A percentile compares a stretch with the other conserved stretches of the same genome.
phyloP scores from a whole-genome alignment of 2,113 vertebrate genomes.

The Peucedramus taeniatus region DNA sequence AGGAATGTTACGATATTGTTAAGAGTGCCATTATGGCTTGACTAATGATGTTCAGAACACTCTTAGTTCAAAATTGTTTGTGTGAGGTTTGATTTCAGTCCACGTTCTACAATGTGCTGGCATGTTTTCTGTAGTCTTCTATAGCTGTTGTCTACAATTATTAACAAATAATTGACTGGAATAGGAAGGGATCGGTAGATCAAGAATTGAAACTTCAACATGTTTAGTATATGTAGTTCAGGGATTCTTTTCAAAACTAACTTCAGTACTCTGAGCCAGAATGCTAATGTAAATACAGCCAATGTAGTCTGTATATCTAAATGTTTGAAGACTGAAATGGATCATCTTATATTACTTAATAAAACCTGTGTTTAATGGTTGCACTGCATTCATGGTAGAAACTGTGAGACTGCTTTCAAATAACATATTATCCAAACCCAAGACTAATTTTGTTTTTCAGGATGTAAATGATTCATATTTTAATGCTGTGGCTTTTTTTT shows the following conservation, averaged over 20 bases:
- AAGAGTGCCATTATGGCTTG: neutral
- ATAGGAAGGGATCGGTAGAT: neutral
- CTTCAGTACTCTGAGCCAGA: neutral
- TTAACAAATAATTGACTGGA: neutral
- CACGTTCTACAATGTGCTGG: neutral
- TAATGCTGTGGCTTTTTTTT: neutral
- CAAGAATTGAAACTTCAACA: neutral
- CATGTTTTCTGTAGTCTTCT: neutral
- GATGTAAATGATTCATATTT: neutral
- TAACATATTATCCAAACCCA: neutral
- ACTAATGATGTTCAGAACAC: neutral
- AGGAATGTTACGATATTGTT: neutral
- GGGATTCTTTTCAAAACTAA: neutral
- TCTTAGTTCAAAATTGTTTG: neutral
- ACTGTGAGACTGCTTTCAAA: neutral
- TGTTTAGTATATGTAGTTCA: neutral
- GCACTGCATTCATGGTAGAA: neutral
- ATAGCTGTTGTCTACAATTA: neutral
- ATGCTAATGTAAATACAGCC: neutral
- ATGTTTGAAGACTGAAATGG: neutral
- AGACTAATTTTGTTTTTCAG: neutral
- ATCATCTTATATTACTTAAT: neutral
- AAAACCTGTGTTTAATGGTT: neutral
- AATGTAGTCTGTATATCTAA: neutral
- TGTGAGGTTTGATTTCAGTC: neutral